Evolutionary conservation across 2,113 vertebrate genomes (phyloP).

Genomic region (Brachyhypopomus occidentalis): DNA sequence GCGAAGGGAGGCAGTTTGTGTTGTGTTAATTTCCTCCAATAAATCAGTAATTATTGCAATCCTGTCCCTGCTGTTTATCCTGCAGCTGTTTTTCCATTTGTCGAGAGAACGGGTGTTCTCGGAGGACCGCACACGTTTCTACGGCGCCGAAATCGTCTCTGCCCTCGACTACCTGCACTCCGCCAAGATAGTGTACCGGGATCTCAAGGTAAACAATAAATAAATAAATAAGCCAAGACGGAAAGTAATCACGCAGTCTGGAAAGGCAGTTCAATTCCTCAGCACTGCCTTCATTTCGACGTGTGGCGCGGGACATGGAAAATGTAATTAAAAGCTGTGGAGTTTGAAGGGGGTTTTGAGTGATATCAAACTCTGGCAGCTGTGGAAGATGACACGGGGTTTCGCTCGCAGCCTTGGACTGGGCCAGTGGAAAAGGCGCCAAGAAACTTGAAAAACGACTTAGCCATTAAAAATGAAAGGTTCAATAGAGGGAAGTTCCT

Average conservation of each 20-base stretch:
- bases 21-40: constrained; percentile 99
- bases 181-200: constrained; percentile 98
- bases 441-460: constrained; percentile 54
- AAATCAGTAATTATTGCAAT: constrained; percentile 99
- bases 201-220: constrained; percentile 94
- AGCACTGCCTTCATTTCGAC: constrained; percentile 42
- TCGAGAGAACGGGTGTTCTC: constrained; percentile 99
- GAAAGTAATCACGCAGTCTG: constrained; percentile 77
- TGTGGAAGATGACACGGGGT: constrained; percentile 57
- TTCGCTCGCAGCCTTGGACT: constrained; percentile 58
- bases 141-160: constrained; percentile 97
- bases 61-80: constrained; percentile 97
- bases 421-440: constrained; percentile 42
- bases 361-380: constrained; percentile 58
- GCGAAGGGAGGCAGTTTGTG: constrained; percentile 99
- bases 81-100: constrained; percentile 99
- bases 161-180: constrained; percentile 98
- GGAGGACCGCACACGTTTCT: constrained; percentile 98
- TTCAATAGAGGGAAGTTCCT: constrained; percentile 71
- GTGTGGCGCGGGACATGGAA: constrained; percentile 47
- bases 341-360: constrained; percentile 53
- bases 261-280: constrained; percentile 44
- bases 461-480: constrained; percentile 76
- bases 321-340: constrained; percentile 64
- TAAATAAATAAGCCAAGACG: constrained; percentile 49